Base-by-base conservation (phyloP, 92 coral and sea anemone species). In the Phenganax subtilis region DNA sequence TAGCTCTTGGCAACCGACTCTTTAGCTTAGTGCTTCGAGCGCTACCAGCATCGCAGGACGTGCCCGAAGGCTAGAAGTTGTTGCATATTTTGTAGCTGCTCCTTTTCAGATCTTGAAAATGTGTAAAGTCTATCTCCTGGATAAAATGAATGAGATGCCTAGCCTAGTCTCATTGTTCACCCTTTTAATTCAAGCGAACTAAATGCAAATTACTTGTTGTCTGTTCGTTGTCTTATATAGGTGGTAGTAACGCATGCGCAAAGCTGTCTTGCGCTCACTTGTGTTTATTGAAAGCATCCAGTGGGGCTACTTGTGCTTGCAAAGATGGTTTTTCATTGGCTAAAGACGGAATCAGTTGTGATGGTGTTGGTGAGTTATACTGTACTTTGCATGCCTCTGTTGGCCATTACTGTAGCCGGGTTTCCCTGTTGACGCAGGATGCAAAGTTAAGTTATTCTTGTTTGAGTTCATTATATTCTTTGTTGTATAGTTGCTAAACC, bases 271-370 rank as follows among this genome's bases (percentile, higher is more conserved):
- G 98, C 73, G 84, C 91, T 55, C 98, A 94, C 56, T 88, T 94
- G 56, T 94, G 98, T 75, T 89, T 94, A 52, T 67, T 92, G 54
- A 85, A 85, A 31, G 89, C 97, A 14, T 61, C 67, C 17, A 85
- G 80, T 60, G 92, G 93, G 16, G 87, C 75, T 76, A 74, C 88
- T 3, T 94, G 98, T 72, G 92, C 87, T 11, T 94, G 98, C 71
- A 92, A 93, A 0, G 84, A 85, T 80, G 96, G 93, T 54, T 84
- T 77, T 80, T 53, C 74, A 54, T 84, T 91, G 31, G 76, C 77
- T 71, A 65, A 17, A 7, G 87, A 80, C 53, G 90, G 87, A 90
- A 88, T 54, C 75, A 88, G 88, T 25, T 94, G 98, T 77, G 80
- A 77, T 55, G 82, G 98, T 91, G 75, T 81, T 53, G 82, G 98